Base-by-base conservation (phyloP, 1,140 invertebrate species). In the Lycorma delicatula region DNA sequence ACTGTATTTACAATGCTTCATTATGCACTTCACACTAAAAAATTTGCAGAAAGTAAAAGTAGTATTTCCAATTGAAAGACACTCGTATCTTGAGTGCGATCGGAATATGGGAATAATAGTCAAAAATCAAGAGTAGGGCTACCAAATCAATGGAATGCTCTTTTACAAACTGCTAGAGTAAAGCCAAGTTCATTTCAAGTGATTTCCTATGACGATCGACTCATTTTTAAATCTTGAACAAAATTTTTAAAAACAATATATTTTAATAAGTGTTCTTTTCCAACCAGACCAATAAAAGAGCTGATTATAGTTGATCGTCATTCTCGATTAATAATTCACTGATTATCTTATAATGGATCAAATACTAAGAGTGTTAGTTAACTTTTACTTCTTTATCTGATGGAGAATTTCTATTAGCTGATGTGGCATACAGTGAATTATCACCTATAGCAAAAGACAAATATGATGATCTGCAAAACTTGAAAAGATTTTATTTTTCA, bases 21-120 rank as follows among this genome's bases (percentile, higher is more conserved):
- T 18, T 60, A 64, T 54, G 28, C 64, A 11, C 65, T 16, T 55
- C 56, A 22, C 29, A 28, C 27, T 34, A 27, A 57, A 61, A 56
- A 41, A 59, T 28, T 52, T 64, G 18, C 44, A 64, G 9, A 13
- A 25, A 20, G 28, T 60, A 29, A 60, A 51, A 56, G 29, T 60
- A 13, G 50, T 57, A 20, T 64, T 64, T 50, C 63, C 63, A 18
- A 52, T 63, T 34, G 0, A 56, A 22, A 61, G 61, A 16, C 61
- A 64, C 41, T 64, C 58, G 6, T 65, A 65, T 38, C 27, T 63
- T 11, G 59, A 61, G 25, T 59, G 59, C n/a, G 59, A 65, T 47
- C 61, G 49, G 38, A 48, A 63, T 23, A 38, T 59, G 51, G 44
- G 57, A 13, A 27, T 59, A 16, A 28, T 59, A 9, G 54, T n/a